Percentiles rank a stretch among this genome's conserved stretches.
These are phyloP conservation scores for Perca schrenkii DNA, from an alignment of 2,113 vertebrate species.

Conservation along the genomic window DNA sequence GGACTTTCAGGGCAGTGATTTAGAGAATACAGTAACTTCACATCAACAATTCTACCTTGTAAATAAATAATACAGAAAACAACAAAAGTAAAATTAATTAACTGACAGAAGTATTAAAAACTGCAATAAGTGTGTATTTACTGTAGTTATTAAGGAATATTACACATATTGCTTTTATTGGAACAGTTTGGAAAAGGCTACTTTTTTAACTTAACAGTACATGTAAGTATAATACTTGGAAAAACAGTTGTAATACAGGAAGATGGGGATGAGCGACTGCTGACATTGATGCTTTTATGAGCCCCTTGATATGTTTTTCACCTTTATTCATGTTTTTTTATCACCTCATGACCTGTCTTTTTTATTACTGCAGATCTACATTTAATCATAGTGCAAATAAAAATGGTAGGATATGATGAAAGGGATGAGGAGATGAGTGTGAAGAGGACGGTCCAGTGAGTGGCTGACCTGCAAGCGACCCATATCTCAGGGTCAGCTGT, in stretches of 20 bases:
- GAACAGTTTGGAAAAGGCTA: background rate
- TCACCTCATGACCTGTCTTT: constrained; percentile 46
- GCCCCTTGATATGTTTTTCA: constrained; percentile 43
- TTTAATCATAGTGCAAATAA: constrained; percentile 61
- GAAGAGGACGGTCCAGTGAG: constrained; percentile 75
- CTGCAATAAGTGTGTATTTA: background rate
- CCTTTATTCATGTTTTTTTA: constrained; percentile 42
- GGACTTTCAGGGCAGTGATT: constrained; percentile 23
- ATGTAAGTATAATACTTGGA: background rate
- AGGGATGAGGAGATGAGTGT: constrained; percentile 6
- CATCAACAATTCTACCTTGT: background rate
- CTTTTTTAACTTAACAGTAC: background rate
- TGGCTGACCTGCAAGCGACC: constrained; percentile 89
- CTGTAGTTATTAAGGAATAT: background rate
- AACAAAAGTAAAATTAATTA: background rate
- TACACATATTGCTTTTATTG: background rate
- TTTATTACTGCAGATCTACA: constrained; percentile 58
- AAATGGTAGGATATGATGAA: constrained; percentile 40
- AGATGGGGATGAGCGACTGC: background rate
- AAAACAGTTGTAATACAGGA: constrained; percentile 7
- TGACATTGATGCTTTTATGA: constrained; percentile 44
- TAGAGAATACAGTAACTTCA: constrained; percentile 2
- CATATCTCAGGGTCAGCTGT: constrained; percentile 86
- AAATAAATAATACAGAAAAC: background rate
- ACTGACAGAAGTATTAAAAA: background rate